Evolutionary conservation across 1,140 invertebrate genomes (phyloP).

Genomic region (Dendrolimus kikuchii): DNA sequence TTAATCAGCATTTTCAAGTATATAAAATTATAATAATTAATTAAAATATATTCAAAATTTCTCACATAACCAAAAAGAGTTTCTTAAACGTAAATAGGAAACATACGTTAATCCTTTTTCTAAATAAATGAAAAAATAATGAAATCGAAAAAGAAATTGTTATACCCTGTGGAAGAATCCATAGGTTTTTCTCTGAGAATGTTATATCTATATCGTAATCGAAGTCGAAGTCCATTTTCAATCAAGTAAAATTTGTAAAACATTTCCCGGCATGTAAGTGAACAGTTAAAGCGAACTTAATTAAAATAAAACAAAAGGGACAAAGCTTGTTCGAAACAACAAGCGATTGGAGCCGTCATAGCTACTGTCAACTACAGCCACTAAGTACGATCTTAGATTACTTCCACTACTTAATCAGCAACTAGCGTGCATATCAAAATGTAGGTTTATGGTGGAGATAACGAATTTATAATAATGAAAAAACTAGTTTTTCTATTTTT

Average conservation of each 20-base stretch:
- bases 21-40: too few relatives aligned
- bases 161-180: too few relatives aligned
- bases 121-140: too few relatives aligned
- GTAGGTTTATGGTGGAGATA: neutral
- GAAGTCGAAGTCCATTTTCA: neutral
- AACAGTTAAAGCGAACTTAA: slow-evolving; percentile 44
- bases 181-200: too few relatives aligned
- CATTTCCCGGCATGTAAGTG: slow-evolving; percentile 17
- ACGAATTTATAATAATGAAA: neutral
- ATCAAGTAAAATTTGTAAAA: neutral
- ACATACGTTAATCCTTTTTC: too few relatives aligned
- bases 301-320: slow-evolving; percentile 49
- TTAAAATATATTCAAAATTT: too few relatives aligned
- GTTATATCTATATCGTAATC: too few relatives aligned
- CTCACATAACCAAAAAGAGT: too few relatives aligned
- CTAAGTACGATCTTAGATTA: slow-evolving; percentile 37
- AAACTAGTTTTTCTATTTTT: too few relatives aligned
- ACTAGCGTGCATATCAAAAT: neutral
- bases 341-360: slow-evolving; percentile 35
- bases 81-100: too few relatives aligned
- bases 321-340: slow-evolving; percentile 40
- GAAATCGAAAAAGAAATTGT: too few relatives aligned
- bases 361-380: slow-evolving; percentile 39
- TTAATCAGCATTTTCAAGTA: too few relatives aligned
- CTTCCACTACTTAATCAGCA: slow-evolving; percentile 18